Evolutionary conservation across 2,888 invertebrate genomes (phyloP).

Genomic region (Archips xylosteana): DNA sequence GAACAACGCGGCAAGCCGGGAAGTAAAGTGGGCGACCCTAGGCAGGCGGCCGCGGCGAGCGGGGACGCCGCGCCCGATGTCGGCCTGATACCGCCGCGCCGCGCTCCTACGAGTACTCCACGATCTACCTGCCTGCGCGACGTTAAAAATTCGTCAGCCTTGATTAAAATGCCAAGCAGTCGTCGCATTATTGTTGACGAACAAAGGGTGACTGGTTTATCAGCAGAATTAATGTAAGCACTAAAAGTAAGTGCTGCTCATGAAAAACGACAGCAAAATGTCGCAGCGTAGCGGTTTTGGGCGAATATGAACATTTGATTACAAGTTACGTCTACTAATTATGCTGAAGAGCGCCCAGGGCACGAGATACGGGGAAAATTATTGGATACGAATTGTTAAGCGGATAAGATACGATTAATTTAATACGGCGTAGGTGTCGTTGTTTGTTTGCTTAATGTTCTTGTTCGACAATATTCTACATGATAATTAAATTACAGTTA

Average conservation of each 20-base stretch:
- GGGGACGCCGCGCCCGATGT: slow-evolving; percentile 45
- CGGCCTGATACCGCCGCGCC: slow-evolving; percentile 47
- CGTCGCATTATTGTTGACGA: slow-evolving; percentile 58
- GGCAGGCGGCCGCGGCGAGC: slow-evolving; percentile 49
- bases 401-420: slow-evolving; percentile 22
- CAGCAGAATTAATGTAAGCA: slow-evolving; percentile 55
- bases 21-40: slow-evolving; percentile 61
- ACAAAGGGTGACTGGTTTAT: slow-evolving; percentile 67
- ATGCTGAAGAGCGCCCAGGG: slow-evolving; percentile 6
- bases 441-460: slow-evolving; percentile 5
- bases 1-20: slow-evolving; percentile 65
- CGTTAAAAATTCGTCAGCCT: slow-evolving; percentile 68
- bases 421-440: neutral
- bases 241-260: slow-evolving; percentile 41
- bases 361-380: slow-evolving; percentile 25
- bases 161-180: slow-evolving; percentile 66
- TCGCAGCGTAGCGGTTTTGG: slow-evolving; percentile 19
- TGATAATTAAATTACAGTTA: neutral
- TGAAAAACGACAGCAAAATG: slow-evolving; percentile 40
- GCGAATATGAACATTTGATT: slow-evolving; percentile 39
- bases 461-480: neutral
- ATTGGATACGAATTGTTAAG: slow-evolving; percentile 10
- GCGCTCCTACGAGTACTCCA: slow-evolving; percentile 44
- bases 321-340: slow-evolving; percentile 38
- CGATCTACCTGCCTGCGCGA: slow-evolving; percentile 46